These are phyloP conservation scores for Tetragonula carbonaria DNA, from an alignment of 2,888 invertebrate genomes.

Conservation along the genomic window DNA sequence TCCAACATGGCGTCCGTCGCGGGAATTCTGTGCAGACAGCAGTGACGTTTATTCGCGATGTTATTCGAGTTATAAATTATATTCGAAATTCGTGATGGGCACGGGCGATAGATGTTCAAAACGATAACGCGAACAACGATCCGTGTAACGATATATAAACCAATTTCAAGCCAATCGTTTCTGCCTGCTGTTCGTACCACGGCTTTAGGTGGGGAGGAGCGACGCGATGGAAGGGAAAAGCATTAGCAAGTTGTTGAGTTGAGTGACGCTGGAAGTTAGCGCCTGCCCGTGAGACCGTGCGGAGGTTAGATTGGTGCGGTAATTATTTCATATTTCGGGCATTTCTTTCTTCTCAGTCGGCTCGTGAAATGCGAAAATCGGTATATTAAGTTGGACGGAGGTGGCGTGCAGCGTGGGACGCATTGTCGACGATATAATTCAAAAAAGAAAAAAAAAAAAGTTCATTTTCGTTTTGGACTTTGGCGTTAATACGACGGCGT, in stretches of 20 bases:
- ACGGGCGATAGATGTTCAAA: neutral
- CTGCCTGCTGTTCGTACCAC: slow-evolving; percentile 15
- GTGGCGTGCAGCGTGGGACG: slow-evolving; percentile 23
- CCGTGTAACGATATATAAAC: neutral
- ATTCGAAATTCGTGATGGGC: neutral
- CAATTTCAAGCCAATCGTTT: slow-evolving; percentile 6
- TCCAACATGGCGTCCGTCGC: slow-evolving; percentile 43
- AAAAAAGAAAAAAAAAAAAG: neutral
- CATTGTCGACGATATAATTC: slow-evolving; percentile 10
- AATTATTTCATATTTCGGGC: neutral
- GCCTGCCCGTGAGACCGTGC: slow-evolving; percentile 67
- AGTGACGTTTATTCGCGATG: slow-evolving; percentile 1
- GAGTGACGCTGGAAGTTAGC: slow-evolving; percentile 71
- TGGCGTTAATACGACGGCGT: slow-evolving; percentile 46
- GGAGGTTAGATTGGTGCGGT: slow-evolving; percentile 61
- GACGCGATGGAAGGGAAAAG: slow-evolving; percentile 70
- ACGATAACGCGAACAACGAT: neutral
- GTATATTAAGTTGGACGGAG: neutral
- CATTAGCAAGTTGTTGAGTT: slow-evolving; percentile 64
- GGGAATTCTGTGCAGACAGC: slow-evolving; percentile 31
- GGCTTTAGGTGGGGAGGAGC: slow-evolving; percentile 52
- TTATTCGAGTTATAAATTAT: neutral
- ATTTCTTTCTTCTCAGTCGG: neutral
- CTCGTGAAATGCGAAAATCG: slow-evolving; percentile 15
- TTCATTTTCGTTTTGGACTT: slow-evolving; percentile 32